These are phyloP conservation scores for Philhelius pedissequus DNA, from an alignment of 2,888 invertebrate species.

Conservation along the genomic window DNA sequence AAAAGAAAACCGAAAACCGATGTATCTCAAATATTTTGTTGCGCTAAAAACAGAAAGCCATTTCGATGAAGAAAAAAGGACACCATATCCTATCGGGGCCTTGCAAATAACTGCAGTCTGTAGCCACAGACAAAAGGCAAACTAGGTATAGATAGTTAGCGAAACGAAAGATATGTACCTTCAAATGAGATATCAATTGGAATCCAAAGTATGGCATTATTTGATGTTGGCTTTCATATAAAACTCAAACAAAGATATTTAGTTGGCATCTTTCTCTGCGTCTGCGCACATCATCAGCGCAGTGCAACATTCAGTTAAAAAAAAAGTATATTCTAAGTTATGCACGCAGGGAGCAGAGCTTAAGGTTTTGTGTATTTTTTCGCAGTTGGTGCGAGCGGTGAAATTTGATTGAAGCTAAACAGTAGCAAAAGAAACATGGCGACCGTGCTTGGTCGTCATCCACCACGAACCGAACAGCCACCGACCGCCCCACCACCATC, in stretches of 20 bases:
- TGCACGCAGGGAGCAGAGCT: conserved; percentile 35
- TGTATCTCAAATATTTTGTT: conserved; percentile 51
- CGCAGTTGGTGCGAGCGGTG: conserved; percentile 8
- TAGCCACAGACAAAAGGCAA: background rate
- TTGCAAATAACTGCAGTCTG: background rate
- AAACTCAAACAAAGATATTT: conserved; percentile 67
- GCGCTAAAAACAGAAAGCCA: background rate
- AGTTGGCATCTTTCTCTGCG: conserved; percentile 15
- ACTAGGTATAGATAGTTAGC: background rate
- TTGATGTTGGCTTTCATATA: conserved; percentile 69
- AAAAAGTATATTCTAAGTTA: conserved; percentile 61
- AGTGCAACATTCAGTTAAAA: background rate
- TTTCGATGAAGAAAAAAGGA: background rate
- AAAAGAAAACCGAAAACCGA: background rate
- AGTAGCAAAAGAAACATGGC: conserved; percentile 46
- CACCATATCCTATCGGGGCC: background rate
- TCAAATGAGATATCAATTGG: conserved; percentile 72
- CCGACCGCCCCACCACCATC: conserved; percentile 21
- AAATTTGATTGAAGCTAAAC: conserved; percentile 62
- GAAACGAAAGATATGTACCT: conserved; percentile 55
- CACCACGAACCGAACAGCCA: background rate
- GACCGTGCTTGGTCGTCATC: background rate
- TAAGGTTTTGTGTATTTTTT: background rate
- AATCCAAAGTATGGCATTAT: conserved; percentile 71
- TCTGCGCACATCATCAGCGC: background rate